Evolutionary conservation across 2,888 invertebrate genomes (phyloP).

Genomic region (Notocelia uddmanniana): DNA sequence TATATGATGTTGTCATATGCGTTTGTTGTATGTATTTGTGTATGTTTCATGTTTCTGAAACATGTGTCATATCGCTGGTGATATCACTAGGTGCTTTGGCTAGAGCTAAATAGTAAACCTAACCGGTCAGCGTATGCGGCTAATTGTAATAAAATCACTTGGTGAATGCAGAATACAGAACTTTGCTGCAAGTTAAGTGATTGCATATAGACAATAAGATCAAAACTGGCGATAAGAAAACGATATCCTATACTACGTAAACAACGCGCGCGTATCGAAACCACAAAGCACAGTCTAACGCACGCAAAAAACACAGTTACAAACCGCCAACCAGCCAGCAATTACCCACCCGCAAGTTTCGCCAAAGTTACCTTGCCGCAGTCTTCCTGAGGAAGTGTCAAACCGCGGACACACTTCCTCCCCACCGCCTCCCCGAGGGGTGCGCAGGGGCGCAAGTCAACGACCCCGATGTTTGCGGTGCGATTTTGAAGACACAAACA

Average conservation of each 20-base stretch:
- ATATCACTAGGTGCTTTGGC: too few relatives aligned
- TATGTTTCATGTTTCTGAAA: too few relatives aligned
- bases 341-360: conserved; percentile 58
- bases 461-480: conserved; percentile 79
- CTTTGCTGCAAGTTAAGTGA: not conserved
- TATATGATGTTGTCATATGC: too few relatives aligned
- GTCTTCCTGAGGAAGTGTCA: conserved; percentile 85
- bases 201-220: too few relatives aligned
- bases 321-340: conserved; percentile 18
- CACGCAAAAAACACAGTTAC: conserved; percentile 12
- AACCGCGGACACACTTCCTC: conserved; percentile 81
- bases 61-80: too few relatives aligned
- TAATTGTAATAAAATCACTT: not conserved
- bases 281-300: not conserved
- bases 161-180: not conserved
- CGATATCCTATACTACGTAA: too few relatives aligned
- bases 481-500: conserved; percentile 81
- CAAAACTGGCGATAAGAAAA: not conserved
- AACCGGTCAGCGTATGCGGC: not conserved
- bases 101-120: too few relatives aligned
- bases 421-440: conserved; percentile 58
- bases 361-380: conserved; percentile 62
- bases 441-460: conserved; percentile 69
- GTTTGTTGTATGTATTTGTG: too few relatives aligned
- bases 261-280: not conserved